phyloP scores from a whole-genome alignment of 2,113 vertebrate species.

The Antigone vipio region DNA sequence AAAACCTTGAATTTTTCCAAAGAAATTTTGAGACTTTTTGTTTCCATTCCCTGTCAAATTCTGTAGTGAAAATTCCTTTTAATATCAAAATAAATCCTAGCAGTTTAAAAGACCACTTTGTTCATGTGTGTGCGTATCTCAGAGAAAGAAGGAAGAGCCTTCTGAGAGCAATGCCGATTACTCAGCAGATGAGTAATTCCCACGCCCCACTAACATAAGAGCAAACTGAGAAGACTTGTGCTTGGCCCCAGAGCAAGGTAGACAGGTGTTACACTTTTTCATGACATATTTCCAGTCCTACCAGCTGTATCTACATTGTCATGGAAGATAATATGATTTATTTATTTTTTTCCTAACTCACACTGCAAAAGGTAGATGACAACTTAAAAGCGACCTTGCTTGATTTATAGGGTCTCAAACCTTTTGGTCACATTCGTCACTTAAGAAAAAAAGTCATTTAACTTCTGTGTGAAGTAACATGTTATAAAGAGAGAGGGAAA shows the following conservation, averaged over 20 bases:
- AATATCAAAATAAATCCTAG: background rate
- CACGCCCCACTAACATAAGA: background rate
- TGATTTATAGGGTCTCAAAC: slow-evolving; percentile 43
- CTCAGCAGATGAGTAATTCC: background rate
- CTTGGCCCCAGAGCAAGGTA: background rate
- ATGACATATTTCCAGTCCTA: background rate
- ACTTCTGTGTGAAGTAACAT: background rate
- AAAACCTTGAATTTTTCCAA: background rate
- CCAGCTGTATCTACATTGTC: background rate
- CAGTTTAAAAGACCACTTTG: background rate
- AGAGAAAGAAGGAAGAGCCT: background rate
- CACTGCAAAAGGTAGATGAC: background rate
- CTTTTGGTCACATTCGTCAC: slow-evolving; percentile 27
- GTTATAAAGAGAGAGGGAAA: background rate
- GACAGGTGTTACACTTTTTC: slow-evolving; percentile 17
- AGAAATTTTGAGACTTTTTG: background rate
- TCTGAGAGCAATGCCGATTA: background rate
- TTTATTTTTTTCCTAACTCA: background rate
- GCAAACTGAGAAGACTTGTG: slow-evolving; percentile 14
- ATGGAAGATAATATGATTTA: background rate
- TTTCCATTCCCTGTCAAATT: background rate
- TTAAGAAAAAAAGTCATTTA: background rate
- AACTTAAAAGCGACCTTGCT: background rate
- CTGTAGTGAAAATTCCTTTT: background rate
- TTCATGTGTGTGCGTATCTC: background rate